Percentiles rank a stretch among this genome's conserved stretches.
Conservation (phyloP, 2,113 vertebrate genomes). For the Muntiacus muntjak region DNA sequence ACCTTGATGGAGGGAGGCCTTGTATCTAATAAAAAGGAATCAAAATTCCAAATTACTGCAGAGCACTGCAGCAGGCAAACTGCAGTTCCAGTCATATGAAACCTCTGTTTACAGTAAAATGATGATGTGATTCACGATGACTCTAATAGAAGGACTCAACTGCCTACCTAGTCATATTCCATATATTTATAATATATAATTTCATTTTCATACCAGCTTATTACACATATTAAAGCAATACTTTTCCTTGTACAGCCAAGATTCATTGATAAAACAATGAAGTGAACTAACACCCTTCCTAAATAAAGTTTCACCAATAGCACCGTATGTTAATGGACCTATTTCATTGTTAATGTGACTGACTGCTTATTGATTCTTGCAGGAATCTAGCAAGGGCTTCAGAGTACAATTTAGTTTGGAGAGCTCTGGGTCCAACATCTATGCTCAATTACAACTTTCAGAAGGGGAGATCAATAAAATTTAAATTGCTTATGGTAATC, state of each 20-base stretch:
- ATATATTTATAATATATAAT: constrained; percentile 70
- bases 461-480: constrained; percentile 97
- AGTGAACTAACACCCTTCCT: constrained; percentile 84
- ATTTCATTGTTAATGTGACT: constrained; percentile 92
- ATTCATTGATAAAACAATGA: constrained; percentile 87
- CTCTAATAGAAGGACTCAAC: constrained; percentile 63
- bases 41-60: constrained; percentile 74
- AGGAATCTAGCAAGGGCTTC: constrained; percentile 85
- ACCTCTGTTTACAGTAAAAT: constrained; percentile 78
- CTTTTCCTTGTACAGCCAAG: constrained; percentile 79
- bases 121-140: constrained; percentile 72
- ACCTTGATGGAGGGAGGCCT: constrained; percentile 65
- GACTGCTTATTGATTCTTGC: constrained; percentile 89
- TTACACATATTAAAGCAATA: constrained; percentile 82
- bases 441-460: constrained; percentile 94
- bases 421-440: constrained; percentile 82
- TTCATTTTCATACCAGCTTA: constrained; percentile 78
- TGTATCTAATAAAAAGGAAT: constrained; percentile 68
- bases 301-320: constrained; percentile 88
- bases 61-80: constrained; percentile 65
- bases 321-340: constrained; percentile 91
- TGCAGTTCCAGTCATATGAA: constrained; percentile 72
- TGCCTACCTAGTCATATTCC: constrained; percentile 60
- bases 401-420: constrained; percentile 86
- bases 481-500: constrained; percentile 99